Base-by-base conservation (phyloP, 2,113 vertebrate species). In the Recurvirostra avosetta region DNA sequence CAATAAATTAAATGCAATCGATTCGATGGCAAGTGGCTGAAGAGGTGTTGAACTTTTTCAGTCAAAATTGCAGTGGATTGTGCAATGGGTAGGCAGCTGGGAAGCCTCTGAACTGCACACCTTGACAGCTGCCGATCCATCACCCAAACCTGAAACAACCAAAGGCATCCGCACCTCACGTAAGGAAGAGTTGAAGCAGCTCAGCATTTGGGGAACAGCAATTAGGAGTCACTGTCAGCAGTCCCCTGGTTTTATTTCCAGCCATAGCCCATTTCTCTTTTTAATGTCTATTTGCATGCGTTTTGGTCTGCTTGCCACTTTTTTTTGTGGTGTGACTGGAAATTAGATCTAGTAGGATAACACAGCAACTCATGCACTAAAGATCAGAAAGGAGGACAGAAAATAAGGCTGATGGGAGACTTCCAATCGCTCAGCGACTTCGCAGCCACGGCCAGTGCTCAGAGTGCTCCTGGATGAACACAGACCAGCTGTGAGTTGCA, bases 141-240 rank as follows among this genome's bases (percentile, higher is more conserved):
- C 73, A 59, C 27, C 41, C 70, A 83, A 91, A 79, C 45, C 38
- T 73, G 80, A 65, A 95, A 73, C 53, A 91, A 73, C 14, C 45
- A 49, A 36, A 73, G 29, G 63, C 65, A 59, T 56, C 58, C 0
- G 0, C 20, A 58, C 3, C 17, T 81, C 68, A 32, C 0, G 6
- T 27, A 43, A 71, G 25, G 36, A 89, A 32, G 59, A 79, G 45
- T 0, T 58, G 58, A 74, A 90, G 47, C 32, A 55, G 41, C 19
- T 79, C 58, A 82, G 74, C 25, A 26, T 53, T 50, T 65, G 22
- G 12, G 47, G 45, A 29, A 61, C 21, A 65, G 40, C 58, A 88
- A 62, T 12, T 61, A 65, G 27, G 61, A 82, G 43, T 25, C 36
- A 66, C 22, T 58, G 12, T 16, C 36, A 23, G 27, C 4, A 76